Evolutionary conservation across 2,113 vertebrate species (phyloP).

Genomic region (Cebidichthys violaceus): DNA sequence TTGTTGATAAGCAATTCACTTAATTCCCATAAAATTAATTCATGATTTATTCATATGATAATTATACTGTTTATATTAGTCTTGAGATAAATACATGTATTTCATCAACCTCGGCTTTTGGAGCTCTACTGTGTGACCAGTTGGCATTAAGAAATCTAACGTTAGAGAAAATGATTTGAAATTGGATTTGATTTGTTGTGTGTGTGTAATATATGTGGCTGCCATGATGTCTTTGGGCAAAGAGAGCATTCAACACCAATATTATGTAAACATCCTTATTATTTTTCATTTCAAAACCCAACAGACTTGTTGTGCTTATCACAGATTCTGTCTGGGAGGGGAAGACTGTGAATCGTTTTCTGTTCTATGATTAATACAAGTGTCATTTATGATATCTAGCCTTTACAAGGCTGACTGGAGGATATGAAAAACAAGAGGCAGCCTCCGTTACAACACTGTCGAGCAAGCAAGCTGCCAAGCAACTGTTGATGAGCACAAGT

Average conservation of each 20-base stretch:
- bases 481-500: slow-evolving; percentile 28
- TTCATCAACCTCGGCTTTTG: not conserved
- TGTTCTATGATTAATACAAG: slow-evolving; percentile 51
- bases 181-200: not conserved
- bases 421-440: slow-evolving; percentile 33
- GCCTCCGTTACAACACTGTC: slow-evolving; percentile 4
- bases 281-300: slow-evolving; percentile 26
- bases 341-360: slow-evolving; percentile 36
- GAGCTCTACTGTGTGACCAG: not conserved
- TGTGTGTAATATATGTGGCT: not conserved
- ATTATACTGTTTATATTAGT: slow-evolving; percentile 1
- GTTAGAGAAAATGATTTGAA: not conserved
- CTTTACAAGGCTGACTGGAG: slow-evolving; percentile 28
- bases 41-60: not conserved
- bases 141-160: not conserved
- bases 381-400: slow-evolving; percentile 34
- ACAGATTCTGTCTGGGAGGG: slow-evolving; percentile 22
- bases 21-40: not conserved
- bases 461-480: slow-evolving; percentile 11
- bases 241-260: not conserved
- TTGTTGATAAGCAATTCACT: not conserved
- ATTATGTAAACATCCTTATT: slow-evolving; percentile 7
- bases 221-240: not conserved
- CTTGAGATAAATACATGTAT: not conserved
- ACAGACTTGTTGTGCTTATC: slow-evolving; percentile 4